Evolutionary conservation across 2,888 invertebrate genomes (phyloP).

Genomic region (Mythimna impura): DNA sequence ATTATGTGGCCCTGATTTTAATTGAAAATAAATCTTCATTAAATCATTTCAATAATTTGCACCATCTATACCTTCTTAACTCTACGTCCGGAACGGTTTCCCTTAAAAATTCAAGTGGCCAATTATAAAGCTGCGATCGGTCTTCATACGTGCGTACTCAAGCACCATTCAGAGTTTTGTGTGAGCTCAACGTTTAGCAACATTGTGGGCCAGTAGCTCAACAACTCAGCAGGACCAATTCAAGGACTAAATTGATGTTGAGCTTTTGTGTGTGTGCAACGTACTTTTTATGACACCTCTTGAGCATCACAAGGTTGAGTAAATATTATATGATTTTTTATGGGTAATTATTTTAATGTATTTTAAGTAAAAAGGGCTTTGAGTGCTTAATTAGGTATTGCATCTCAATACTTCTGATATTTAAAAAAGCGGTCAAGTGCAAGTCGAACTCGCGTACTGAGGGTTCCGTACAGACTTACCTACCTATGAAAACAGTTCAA

Average conservation of each 20-base stretch:
- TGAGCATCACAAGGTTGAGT: conserved; percentile 8
- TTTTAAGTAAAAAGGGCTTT: conserved; percentile 12
- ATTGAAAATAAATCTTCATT: no score
- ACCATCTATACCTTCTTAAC: conserved; percentile 60
- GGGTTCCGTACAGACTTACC: no score
- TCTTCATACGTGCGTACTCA: conserved; percentile 69
- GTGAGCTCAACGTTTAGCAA: conserved; percentile 79
- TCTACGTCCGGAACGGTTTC: conserved; percentile 82
- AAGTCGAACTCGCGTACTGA: no score
- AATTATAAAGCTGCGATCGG: conserved; percentile 83
- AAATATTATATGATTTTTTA: conserved; percentile 28
- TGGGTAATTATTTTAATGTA: conserved; percentile 52
- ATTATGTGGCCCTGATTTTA: no score
- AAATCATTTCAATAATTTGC: neutral
- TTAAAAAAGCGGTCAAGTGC: no score
- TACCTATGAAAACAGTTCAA: no score
- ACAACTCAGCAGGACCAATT: conserved; percentile 68
- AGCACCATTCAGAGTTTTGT: conserved; percentile 68
- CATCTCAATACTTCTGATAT: no score
- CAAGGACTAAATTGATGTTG: conserved; percentile 52
- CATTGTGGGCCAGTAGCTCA: conserved; percentile 76
- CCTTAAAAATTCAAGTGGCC: conserved; percentile 86
- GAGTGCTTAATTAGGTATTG: no score
- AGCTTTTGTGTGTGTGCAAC: conserved; percentile 56
- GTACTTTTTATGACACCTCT: conserved; percentile 46